Evolutionary conservation across 2,888 invertebrate species (phyloP).

Genomic region (Yponomeuta cagnagella): DNA sequence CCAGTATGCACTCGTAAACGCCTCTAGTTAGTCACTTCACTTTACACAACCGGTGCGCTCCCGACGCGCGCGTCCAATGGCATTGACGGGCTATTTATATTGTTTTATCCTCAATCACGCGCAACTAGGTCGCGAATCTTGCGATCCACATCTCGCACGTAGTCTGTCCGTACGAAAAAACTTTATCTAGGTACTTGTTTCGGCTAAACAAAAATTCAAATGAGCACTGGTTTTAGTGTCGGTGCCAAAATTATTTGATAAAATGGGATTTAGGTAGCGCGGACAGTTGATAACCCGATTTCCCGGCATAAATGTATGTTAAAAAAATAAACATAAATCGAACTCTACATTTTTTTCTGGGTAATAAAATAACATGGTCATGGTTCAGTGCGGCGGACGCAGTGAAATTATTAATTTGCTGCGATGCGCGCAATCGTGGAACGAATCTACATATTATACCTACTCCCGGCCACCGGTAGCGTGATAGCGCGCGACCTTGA

Average conservation of each 20-base stretch:
- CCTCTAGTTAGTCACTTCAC: slow-evolving; percentile 17
- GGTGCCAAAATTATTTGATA: not conserved
- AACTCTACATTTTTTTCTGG: not conserved
- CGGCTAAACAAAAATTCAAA: not conserved
- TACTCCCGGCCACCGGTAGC: slow-evolving; percentile 38
- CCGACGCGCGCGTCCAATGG: slow-evolving; percentile 41
- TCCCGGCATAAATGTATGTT: not conserved
- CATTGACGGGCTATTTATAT: slow-evolving; percentile 73
- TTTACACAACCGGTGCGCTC: slow-evolving; percentile 6
- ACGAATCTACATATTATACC: slow-evolving; percentile 39
- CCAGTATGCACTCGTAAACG: slow-evolving; percentile 23
- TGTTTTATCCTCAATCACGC: slow-evolving; percentile 73
- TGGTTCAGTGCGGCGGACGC: slow-evolving; percentile 15
- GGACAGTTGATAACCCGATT: not conserved
- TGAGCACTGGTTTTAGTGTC: not conserved
- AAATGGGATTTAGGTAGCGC: not conserved
- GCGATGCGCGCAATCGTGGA: slow-evolving; percentile 57
- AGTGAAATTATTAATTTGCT: slow-evolving; percentile 36
- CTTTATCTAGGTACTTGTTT: not conserved
- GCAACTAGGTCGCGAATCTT: slow-evolving; percentile 71
- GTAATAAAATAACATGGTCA: slow-evolving; percentile 14
- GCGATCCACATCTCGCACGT: slow-evolving; percentile 64
- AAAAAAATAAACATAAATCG: not conserved
- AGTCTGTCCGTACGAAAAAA: slow-evolving; percentile 21
- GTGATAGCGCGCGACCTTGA: slow-evolving; percentile 68